These are phyloP conservation scores for Halictus rubicundus DNA, from an alignment of 1,140 invertebrate genomes.

Conservation along the genomic window DNA sequence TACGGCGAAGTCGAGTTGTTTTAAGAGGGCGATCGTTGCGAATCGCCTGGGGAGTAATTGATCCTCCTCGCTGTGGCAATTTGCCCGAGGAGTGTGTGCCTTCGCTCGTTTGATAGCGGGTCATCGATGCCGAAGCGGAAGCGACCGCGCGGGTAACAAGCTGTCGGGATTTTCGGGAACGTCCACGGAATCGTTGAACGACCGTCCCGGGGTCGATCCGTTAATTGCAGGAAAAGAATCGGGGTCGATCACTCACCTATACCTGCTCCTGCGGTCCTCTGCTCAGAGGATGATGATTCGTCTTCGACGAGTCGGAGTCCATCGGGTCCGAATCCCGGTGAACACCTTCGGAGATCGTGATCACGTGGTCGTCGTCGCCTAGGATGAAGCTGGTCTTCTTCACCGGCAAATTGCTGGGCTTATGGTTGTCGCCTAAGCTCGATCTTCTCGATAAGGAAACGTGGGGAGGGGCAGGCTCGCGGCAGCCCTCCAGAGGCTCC, in stretches of 20 bases:
- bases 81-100: slow-evolving; percentile 4
- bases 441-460: slow-evolving; percentile 40
- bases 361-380: slow-evolving; percentile 39
- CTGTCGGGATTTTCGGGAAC: neutral
- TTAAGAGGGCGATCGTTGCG: slow-evolving; percentile 29
- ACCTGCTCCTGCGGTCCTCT: slow-evolving; percentile 58
- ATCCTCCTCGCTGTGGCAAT: slow-evolving; percentile 25
- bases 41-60: slow-evolving; percentile 39
- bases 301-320: slow-evolving; percentile 39
- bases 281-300: slow-evolving; percentile 55
- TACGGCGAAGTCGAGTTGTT: slow-evolving; percentile 31
- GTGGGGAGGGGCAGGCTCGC: slow-evolving; percentile 23
- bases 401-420: slow-evolving; percentile 19
- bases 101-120: neutral
- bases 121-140: slow-evolving; percentile 23
- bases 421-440: slow-evolving; percentile 56
- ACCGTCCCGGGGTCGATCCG: too few species aligned
- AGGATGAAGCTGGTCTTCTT: slow-evolving; percentile 66
- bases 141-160: neutral
- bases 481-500: slow-evolving; percentile 46
- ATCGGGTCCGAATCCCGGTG: neutral
- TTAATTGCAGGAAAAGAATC: too few species aligned
- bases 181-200: too few species aligned
- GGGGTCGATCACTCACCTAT: slow-evolving; percentile 54
- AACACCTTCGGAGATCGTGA: neutral